Evolutionary conservation across 2,113 vertebrate genomes (phyloP).

Genomic region (Rhinoptilus africanus): DNA sequence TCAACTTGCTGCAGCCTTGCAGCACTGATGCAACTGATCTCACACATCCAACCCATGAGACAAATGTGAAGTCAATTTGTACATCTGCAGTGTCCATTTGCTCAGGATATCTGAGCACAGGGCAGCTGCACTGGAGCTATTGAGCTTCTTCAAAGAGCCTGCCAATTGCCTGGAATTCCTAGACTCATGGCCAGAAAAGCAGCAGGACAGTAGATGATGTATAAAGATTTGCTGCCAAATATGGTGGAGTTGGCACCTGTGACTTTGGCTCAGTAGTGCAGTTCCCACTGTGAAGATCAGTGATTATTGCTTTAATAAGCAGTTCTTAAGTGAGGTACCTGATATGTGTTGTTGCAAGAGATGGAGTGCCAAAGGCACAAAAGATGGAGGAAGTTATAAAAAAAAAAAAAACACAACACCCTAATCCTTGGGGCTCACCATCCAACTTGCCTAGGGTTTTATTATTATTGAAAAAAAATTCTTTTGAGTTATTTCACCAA

Average conservation of each 20-base stretch:
- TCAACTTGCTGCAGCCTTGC: neutral
- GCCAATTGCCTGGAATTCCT: slow-evolving; percentile 31
- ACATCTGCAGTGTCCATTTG: slow-evolving; percentile 34
- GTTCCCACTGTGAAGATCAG: slow-evolving; percentile 72
- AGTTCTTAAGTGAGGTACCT: slow-evolving; percentile 73
- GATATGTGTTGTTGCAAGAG: slow-evolving; percentile 68
- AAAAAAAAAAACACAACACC: neutral
- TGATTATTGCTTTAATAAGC: slow-evolving; percentile 67
- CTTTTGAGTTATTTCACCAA: neutral
- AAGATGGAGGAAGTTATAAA: neutral
- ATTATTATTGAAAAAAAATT: slow-evolving; percentile 18
- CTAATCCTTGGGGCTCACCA: neutral
- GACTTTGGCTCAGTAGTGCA: slow-evolving; percentile 37
- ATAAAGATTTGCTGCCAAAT: slow-evolving; percentile 49
- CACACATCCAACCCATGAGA: neutral
- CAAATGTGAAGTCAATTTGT: neutral
- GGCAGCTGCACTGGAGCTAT: neutral
- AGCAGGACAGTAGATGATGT: slow-evolving; percentile 50
- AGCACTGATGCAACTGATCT: neutral
- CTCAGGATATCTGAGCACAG: neutral
- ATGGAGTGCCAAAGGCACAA: slow-evolving; percentile 63
- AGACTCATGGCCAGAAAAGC: slow-evolving; percentile 19
- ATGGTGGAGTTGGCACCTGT: slow-evolving; percentile 57
- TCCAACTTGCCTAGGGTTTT: neutral
- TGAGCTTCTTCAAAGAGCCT: slow-evolving; percentile 24